Evolutionary conservation across 2,113 vertebrate species (phyloP).

Genomic region (Aleadryas rufinucha): DNA sequence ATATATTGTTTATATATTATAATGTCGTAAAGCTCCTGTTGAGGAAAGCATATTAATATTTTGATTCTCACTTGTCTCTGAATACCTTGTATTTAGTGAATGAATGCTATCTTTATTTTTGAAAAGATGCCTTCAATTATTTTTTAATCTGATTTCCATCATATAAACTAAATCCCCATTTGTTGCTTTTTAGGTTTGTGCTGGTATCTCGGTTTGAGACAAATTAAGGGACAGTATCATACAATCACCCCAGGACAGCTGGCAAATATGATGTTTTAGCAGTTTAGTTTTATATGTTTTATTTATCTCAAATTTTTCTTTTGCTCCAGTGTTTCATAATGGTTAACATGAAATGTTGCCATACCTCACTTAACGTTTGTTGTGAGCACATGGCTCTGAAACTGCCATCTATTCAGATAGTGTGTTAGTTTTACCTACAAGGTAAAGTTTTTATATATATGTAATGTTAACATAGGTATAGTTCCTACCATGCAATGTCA

Average conservation of each 20-base stretch:
- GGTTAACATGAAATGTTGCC: not conserved
- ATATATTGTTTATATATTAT: not conserved
- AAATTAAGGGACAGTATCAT: no score
- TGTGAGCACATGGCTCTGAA: not conserved
- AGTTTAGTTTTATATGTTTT: not conserved
- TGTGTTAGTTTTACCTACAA: not conserved
- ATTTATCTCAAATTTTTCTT: not conserved
- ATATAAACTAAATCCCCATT: not conserved
- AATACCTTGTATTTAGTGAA: not conserved
- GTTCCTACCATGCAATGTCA: not conserved
- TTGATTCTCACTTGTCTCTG: not conserved
- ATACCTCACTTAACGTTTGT: not conserved
- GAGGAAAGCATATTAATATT: not conserved
- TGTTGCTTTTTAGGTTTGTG: not conserved
- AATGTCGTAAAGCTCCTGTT: not conserved
- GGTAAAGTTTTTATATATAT: not conserved
- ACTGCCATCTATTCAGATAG: not conserved
- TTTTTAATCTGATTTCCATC: not conserved
- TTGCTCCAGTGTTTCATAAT: not conserved
- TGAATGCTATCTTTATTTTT: not conserved
- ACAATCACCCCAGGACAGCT: no score
- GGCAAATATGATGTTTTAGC: not conserved
- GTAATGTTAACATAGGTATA: not conserved
- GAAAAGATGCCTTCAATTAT: not conserved
- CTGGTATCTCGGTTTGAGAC: no score